Base-by-base conservation (phyloP, 37 sponge, comb jelly and placozoan species). In the Mnemiopsis leidyi region DNA sequence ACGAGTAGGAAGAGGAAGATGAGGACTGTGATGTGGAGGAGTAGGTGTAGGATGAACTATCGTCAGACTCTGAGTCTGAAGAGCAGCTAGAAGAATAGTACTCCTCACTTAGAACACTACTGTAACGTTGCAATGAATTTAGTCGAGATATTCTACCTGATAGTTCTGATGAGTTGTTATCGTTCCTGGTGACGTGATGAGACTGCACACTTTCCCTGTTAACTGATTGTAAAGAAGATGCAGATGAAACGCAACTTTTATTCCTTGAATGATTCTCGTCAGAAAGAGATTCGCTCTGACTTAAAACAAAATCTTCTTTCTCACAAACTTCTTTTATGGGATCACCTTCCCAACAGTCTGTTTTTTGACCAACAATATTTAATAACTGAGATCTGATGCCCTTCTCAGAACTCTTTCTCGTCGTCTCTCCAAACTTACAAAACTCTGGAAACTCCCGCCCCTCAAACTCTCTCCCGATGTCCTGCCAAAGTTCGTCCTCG, bases 401-500 rank as follows among this genome's bases (percentile, higher is more conserved):
- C 61, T 13, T 48, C 61, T 13, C 61, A 5, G 61, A 48, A 48
- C 61, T 18, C 9, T 48, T 13, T 48, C 61, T 48, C 5, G 13
- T 18, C n/a, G n/a, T n/a, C n/a, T n/a, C n/a, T 18, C 61, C 61
- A 5, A 5, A 18, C 61, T 13, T 48, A 48, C 5, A 5, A 5
- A 48, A 48, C 9, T 48, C 61, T 18, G 61, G 61, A 18, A 48
- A 48, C 61, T 13, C 61, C 13, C 9, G 5, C 5, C 13, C 61
- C 61, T 71, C 75, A 5, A 7, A 71, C 75, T 18, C n/a, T n/a
- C 75, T 28, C 75, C 30, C 75, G 2, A 71, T n/a, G 3, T n/a
- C 75, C 75, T 71, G 75, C 75, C 75, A 71, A 5, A 71, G 75
- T n/a, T 71, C 25, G 21, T 71, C 75, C 75, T 71, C 75, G n/a